Evolutionary conservation across 1,140 invertebrate genomes (phyloP).

Genomic region (Pseudachorutes palmiensis): DNA sequence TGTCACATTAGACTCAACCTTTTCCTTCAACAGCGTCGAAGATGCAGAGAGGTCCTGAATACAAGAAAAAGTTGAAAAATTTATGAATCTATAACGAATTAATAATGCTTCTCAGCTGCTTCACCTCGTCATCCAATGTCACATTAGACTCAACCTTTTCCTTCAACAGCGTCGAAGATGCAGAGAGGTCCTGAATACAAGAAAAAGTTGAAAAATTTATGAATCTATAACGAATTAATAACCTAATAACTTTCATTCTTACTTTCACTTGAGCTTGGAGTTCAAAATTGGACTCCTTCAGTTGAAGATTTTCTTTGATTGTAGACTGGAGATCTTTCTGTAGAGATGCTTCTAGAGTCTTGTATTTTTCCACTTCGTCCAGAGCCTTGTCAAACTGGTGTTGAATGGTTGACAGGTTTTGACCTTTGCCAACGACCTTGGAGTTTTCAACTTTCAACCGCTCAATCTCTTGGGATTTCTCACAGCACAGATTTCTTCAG

Average conservation of each 20-base stretch:
- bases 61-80: not conserved
- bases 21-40: constrained; percentile 30
- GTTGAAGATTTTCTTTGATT: constrained; percentile 29
- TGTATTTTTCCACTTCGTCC: constrained; percentile 36
- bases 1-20: constrained; percentile 19
- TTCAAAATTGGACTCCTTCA: constrained; percentile 24
- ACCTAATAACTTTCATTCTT: not conserved
- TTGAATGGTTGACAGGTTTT: constrained; percentile 34
- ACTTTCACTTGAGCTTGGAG: constrained; percentile 1
- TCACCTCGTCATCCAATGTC: constrained; percentile 17
- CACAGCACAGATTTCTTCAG: constrained; percentile 29
- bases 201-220: constrained; percentile 12
- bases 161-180: constrained; percentile 25
- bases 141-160: constrained; percentile 29
- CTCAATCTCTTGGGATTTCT: constrained; percentile 32
- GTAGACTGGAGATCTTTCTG: constrained; percentile 34
- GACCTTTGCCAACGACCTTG: constrained; percentile 22
- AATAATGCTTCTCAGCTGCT: constrained; percentile 18
- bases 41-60: constrained; percentile 28
- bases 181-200: constrained; percentile 24
- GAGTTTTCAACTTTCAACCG: constrained; percentile 22
- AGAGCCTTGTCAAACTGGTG: constrained; percentile 35
- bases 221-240: constrained; percentile 7
- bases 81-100: constrained; percentile 14
- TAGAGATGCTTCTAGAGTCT: constrained; percentile 21